These are phyloP conservation scores for Athalia circularis DNA, from an alignment of 2,888 invertebrate species.

Conservation along the genomic window DNA sequence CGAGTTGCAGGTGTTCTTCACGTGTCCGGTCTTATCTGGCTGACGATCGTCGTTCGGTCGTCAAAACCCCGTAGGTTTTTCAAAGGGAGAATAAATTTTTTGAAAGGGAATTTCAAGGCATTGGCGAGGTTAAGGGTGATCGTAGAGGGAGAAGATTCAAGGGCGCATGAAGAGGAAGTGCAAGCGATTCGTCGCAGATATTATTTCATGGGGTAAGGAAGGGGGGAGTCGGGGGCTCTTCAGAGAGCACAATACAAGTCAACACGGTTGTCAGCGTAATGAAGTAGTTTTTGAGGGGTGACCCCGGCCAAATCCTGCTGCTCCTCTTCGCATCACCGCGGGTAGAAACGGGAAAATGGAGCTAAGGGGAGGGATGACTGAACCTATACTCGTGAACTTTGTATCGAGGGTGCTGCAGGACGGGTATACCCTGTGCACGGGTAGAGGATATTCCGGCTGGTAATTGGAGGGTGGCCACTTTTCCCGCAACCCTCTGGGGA, in stretches of 20 bases:
- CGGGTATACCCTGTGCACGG: no score
- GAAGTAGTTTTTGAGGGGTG: conserved; percentile 72
- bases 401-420: not conserved
- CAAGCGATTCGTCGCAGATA: conserved; percentile 74
- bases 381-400: conserved; percentile 49
- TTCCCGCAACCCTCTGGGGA: conserved; percentile 58
- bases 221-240: conserved; percentile 58
- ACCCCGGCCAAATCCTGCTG: conserved; percentile 48
- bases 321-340: conserved; percentile 49
- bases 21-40: conserved; percentile 35
- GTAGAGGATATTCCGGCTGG: conserved; percentile 50
- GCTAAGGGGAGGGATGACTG: not conserved
- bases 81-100: conserved; percentile 13
- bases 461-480: conserved; percentile 73
- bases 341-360: conserved; percentile 51
- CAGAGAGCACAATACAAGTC: conserved; percentile 71
- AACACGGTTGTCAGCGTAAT: conserved; percentile 75
- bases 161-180: conserved; percentile 54
- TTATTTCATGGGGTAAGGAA: conserved; percentile 62
- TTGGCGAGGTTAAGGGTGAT: conserved; percentile 35
- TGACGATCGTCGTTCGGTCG: conserved; percentile 11
- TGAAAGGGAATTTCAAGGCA: conserved; percentile 15
- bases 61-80: not conserved
- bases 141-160: not conserved
- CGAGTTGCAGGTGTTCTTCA: conserved; percentile 39